phyloP scores from a whole-genome alignment of 1,140 invertebrate genomes.

The Ptiloglossa arizonensis region DNA sequence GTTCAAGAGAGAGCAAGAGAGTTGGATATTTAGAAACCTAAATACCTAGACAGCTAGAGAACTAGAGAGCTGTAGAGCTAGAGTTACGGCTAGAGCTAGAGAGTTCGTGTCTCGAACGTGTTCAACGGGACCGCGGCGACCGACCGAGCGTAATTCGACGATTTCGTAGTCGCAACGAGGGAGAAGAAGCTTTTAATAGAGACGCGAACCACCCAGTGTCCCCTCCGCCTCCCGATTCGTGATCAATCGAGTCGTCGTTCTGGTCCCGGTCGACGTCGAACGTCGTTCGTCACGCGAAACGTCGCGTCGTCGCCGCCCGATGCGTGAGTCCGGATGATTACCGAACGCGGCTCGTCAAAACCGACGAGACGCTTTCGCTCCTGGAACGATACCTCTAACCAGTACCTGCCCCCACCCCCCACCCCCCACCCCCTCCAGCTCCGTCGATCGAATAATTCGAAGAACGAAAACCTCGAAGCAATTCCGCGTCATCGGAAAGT shows the following conservation, averaged over 20 bases:
- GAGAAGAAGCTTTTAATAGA: constrained; percentile 14
- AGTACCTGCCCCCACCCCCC: no score
- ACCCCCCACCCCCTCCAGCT: no score
- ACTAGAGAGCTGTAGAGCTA: no score
- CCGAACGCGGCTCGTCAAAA: constrained; percentile 12
- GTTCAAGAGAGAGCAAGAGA: no score
- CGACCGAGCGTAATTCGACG: constrained; percentile 5
- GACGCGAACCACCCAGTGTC: constrained; percentile 37
- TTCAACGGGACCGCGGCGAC: constrained; percentile 9
- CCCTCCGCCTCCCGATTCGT: constrained; percentile 24
- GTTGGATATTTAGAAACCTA: no score
- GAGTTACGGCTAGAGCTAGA: no score
- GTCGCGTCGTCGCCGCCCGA: constrained; percentile 14
- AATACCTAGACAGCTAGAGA: no score
- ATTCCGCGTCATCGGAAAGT: constrained; percentile 64
- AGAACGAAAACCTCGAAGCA: constrained; percentile 62
- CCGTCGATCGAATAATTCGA: constrained; percentile 61
- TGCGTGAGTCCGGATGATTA: constrained; percentile 37
- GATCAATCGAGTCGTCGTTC: not conserved
- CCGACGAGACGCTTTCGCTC: constrained; percentile 25
- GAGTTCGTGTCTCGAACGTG: constrained; percentile 25
- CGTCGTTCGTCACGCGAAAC: constrained; percentile 44
- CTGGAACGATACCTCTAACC: constrained; percentile 30
- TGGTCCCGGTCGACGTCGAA: not conserved
- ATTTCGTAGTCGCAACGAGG: constrained; percentile 18